Evolutionary conservation across 2,113 vertebrate species (phyloP).

Genomic region (Odocoileus hemionus): DNA sequence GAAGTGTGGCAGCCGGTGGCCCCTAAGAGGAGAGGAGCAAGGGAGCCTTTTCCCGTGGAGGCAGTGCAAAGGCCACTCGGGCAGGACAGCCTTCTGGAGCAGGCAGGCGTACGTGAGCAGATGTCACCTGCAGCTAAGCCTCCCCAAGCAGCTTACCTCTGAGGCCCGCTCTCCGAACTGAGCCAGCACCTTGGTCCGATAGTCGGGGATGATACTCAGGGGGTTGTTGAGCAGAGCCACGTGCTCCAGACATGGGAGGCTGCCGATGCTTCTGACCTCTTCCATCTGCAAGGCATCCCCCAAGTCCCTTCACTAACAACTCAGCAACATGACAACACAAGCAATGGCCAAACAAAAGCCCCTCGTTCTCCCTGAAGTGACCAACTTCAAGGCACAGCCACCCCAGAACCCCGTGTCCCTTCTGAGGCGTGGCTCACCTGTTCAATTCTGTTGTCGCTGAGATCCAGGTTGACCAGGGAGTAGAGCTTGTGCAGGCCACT

Average conservation of each 20-base stretch:
- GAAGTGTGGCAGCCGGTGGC: rapidly evolving
- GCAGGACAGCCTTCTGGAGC: neutral
- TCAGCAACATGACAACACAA: rapidly evolving
- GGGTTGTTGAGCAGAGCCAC: constrained; percentile 90
- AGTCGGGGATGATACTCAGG: constrained; percentile 95
- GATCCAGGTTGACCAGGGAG: constrained; percentile 94
- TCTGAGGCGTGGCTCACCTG: constrained; percentile 80
- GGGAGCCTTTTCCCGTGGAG: neutral
- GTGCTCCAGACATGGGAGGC: constrained; percentile 92
- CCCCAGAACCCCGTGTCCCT: neutral
- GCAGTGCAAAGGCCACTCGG: neutral
- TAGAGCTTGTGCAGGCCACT: constrained; percentile 94
- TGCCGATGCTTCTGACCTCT: constrained; percentile 90
- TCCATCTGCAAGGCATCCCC: constrained; percentile 85
- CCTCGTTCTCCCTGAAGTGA: neutral
- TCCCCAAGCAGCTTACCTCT: constrained; percentile 83
- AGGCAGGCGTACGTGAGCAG: neutral
- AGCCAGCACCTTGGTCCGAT: constrained; percentile 95
- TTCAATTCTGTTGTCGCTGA: constrained; percentile 90
- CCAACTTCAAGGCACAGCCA: neutral
- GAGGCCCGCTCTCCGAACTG: constrained; percentile 96
- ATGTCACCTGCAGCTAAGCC: neutral
- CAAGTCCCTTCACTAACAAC: neutral
- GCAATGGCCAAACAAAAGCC: neutral
- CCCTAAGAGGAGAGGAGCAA: neutral